Conservation (phyloP, 2,888 invertebrate genomes). For the Ormyrus rosae region DNA sequence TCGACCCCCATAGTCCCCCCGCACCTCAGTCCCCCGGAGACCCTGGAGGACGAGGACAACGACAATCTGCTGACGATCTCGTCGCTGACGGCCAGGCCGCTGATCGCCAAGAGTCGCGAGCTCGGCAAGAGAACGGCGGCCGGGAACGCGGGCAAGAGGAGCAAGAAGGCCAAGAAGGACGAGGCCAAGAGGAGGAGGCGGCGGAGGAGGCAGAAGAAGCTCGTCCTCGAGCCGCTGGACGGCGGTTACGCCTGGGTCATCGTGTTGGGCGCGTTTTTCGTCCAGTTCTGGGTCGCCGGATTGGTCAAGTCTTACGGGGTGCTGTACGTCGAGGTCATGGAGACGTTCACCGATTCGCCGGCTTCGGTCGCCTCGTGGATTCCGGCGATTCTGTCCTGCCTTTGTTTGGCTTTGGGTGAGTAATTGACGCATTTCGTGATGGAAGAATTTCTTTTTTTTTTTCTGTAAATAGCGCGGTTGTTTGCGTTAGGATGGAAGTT, state of each 20-base stretch:
- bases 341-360: slow-evolving; percentile 85
- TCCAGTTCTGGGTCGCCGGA: slow-evolving; percentile 89
- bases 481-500: not conserved
- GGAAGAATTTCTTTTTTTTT: not conserved
- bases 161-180: slow-evolving; percentile 57
- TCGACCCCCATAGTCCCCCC: slow-evolving; percentile 74
- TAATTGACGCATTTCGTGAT: slow-evolving; percentile 27
- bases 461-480: not conserved
- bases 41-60: slow-evolving; percentile 81
- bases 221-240: slow-evolving; percentile 78
- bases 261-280: slow-evolving; percentile 86
- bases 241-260: slow-evolving; percentile 89
- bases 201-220: slow-evolving; percentile 58
- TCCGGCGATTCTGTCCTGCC: slow-evolving; percentile 85
- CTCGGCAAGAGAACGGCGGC: slow-evolving; percentile 61
- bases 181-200: slow-evolving; percentile 54
- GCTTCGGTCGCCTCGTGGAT: slow-evolving; percentile 88
- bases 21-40: slow-evolving; percentile 74
- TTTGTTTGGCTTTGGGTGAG: slow-evolving; percentile 85
- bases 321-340: slow-evolving; percentile 87
- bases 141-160: slow-evolving; percentile 54
- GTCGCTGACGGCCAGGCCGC: slow-evolving; percentile 84
- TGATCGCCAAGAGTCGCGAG: slow-evolving; percentile 83
- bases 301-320: slow-evolving; percentile 89
- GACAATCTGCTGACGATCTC: slow-evolving; percentile 85